Base-by-base conservation (phyloP, 2,888 invertebrate genomes). In the Drosophila paranaensis region DNA sequence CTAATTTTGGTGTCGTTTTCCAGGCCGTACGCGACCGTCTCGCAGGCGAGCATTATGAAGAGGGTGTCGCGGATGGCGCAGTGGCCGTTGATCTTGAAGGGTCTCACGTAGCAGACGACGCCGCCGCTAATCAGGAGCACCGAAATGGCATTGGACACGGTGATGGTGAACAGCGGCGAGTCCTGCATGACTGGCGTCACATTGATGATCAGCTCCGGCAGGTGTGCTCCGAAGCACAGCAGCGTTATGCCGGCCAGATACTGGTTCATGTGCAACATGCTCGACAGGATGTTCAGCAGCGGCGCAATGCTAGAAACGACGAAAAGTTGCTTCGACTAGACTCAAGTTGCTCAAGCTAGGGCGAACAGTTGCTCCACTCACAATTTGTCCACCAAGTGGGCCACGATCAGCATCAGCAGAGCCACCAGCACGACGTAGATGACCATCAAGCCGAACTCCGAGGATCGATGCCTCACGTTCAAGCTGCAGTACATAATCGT, bases 211-310 rank as follows among this genome's bases (percentile, higher is more conserved):
- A 84, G 16, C 4, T 87, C 88, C 0, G 82, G 67, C 16, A 66
- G 16, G 0, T 67, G 39, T 39, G 73, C 81, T 3, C 76, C 75
- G 0, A 84, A 46, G 11, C 67, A 62, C 37, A 84, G n/a, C 0
- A 82, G 14, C 1, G 85, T 76, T 0, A 67, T 60, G 0, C 88
- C 82, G 0, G 88, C 69, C 33, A 82, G 9, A 27, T 87, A 79
- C 39, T 82, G 76, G 27, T 76, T 87, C 79, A 87, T 73, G 0
- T 62, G 33, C 14, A 81, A n/a, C 33, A 68, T 78, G 2, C 51
- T 6, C 1, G 76, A 57, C 0, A 56, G 3, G 6, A 60, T 61
- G 13, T 50, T 74, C 2, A 73, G 14, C 13, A 57, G 8, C 14
- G 72, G 75, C 2, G 1, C 5, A 20, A 45, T 27, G 6, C 64